phyloP scores from a whole-genome alignment of 1,140 invertebrate species.

The Antheraea mylitta region DNA sequence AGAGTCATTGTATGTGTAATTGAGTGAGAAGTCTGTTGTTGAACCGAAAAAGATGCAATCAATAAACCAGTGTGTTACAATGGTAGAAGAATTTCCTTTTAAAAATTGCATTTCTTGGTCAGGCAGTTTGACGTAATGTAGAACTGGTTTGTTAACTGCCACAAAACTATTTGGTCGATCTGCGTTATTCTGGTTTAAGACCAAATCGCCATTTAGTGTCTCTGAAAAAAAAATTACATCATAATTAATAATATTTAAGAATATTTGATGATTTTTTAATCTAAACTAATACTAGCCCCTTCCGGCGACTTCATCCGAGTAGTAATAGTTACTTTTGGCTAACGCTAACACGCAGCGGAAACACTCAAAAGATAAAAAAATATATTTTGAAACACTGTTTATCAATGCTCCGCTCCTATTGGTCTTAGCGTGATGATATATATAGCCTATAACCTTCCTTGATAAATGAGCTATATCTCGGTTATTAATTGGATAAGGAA shows the following conservation, averaged over 20 bases:
- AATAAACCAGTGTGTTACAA: constrained; percentile 88
- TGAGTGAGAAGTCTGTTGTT: constrained; percentile 80
- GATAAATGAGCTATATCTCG: too few relatives aligned
- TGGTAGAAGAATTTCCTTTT: constrained; percentile 80
- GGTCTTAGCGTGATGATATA: too few relatives aligned
- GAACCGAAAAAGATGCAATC: constrained; percentile 86
- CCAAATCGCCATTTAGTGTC: constrained; percentile 82
- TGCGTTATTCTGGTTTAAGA: constrained; percentile 81
- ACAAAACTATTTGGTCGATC: constrained; percentile 80
- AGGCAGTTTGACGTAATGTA: constrained; percentile 80
- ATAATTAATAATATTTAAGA: background rate
- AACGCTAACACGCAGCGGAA: too few relatives aligned
- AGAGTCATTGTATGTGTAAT: constrained; percentile 81
- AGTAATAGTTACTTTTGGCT: too few relatives aligned
- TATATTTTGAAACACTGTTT: too few relatives aligned
- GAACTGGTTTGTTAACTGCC: constrained; percentile 79
- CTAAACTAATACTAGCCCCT: too few relatives aligned
- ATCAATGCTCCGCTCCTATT: too few relatives aligned
- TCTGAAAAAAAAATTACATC: constrained; percentile 63
- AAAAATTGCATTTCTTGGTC: constrained; percentile 81
- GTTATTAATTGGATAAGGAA: too few relatives aligned
- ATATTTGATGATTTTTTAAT: too few relatives aligned
- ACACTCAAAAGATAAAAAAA: too few relatives aligned
- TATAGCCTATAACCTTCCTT: too few relatives aligned
- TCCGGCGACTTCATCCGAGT: too few relatives aligned